phyloP scores from a whole-genome alignment of 2,113 vertebrate species.

The Mionectes macconnelli region DNA sequence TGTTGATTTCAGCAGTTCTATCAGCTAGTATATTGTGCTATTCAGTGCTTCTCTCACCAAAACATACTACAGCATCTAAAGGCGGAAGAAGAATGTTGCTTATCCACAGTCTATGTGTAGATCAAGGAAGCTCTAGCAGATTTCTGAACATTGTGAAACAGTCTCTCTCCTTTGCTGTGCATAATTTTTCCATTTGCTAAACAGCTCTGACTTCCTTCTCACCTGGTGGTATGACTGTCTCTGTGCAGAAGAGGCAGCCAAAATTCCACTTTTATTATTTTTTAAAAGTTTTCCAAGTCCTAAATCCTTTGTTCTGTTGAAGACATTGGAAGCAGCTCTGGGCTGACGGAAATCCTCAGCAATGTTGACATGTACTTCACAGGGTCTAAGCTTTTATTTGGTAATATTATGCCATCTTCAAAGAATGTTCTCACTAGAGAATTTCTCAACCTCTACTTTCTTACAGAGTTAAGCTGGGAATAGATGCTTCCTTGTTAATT shows the following conservation, averaged over 20 bases:
- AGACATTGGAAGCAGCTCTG: neutral
- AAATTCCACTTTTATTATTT: neutral
- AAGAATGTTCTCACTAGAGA: constrained; percentile 26
- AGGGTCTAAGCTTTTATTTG: constrained; percentile 7
- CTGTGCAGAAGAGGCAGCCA: neutral
- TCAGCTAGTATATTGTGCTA: neutral
- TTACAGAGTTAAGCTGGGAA: neutral
- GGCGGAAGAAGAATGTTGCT: neutral
- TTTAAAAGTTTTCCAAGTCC: neutral
- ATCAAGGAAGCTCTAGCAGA: neutral
- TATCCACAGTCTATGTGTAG: neutral
- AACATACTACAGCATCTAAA: neutral
- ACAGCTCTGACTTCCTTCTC: neutral
- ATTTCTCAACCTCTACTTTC: constrained; percentile 26
- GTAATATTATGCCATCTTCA: constrained; percentile 25
- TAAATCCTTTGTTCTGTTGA: neutral
- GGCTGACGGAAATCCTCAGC: neutral
- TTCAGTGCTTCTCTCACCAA: neutral
- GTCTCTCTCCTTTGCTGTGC: neutral
- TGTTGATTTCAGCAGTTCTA: constrained; percentile 23
- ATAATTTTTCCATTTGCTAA: constrained; percentile 1
- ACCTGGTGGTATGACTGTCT: neutral
- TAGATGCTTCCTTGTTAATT: neutral
- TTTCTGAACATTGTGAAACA: neutral
- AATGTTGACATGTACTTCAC: constrained; percentile 1